These are phyloP conservation scores for Rhinoptilus africanus DNA, from an alignment of 2,113 vertebrate genomes.

Conservation along the genomic window DNA sequence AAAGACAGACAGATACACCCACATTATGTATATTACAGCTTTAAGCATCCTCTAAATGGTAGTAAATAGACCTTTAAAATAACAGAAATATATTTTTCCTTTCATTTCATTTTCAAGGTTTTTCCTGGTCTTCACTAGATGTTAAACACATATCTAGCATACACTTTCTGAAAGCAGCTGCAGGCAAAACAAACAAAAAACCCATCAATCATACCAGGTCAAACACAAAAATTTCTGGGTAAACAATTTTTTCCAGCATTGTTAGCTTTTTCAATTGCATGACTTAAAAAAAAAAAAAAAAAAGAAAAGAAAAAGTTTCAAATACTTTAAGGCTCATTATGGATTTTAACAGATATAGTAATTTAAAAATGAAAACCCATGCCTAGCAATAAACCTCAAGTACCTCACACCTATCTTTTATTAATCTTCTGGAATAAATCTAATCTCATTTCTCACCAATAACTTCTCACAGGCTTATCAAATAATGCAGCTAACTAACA, in stretches of 20 bases:
- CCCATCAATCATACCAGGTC: neutral
- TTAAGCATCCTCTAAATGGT: neutral
- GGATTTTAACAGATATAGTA: neutral
- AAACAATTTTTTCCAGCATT: neutral
- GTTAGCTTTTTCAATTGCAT: neutral
- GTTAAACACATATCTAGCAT: neutral
- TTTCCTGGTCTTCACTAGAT: neutral
- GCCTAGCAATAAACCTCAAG: neutral
- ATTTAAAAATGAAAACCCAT: neutral
- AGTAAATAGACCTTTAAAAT: neutral
- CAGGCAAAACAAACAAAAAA: neutral
- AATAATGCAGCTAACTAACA: neutral
- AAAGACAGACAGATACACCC: neutral
- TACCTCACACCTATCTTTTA: neutral
- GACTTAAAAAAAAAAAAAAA: neutral
- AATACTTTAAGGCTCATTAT: neutral
- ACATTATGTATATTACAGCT: neutral
- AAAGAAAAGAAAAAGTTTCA: neutral
- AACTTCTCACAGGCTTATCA: neutral
- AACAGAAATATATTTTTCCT: neutral
- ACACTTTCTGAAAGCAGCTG: neutral
- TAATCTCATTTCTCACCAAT: neutral
- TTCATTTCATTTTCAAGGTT: neutral
- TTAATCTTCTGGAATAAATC: neutral
- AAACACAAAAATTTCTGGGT: accelerated